Base-by-base conservation (phyloP, 2,797 vertebrate species). In the Diceros bicornis region DNA sequence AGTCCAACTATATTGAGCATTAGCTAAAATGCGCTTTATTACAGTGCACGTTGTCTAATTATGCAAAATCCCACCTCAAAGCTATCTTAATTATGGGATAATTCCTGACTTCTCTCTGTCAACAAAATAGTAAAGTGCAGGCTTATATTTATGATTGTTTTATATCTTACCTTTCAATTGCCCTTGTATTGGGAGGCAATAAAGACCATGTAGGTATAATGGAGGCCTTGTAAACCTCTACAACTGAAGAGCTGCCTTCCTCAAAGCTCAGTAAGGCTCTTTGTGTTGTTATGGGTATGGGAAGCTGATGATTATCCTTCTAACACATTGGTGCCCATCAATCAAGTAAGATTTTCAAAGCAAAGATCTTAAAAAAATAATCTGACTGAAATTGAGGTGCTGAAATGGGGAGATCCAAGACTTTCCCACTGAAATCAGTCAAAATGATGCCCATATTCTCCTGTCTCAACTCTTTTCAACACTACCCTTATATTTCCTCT, bases 261-360 rank as follows among this genome's bases (percentile, higher is more conserved):
- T 85, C 47, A 85, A 81, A 66, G n/a, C 41, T 84, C 72, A 59
- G 0, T 25, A 61, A 86, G 62, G 34, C n/a, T 93, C 83, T 79
- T 68, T 29, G 47, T 29, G 27, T 59, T 10, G 32, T 59, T 32
- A 13, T 47, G 55, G 47, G 18, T 62, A 4, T 32, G 10, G 17
- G 17, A 41, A 89, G 50, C 34, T 85, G 41, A 50, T 71, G 55
- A 66, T 23, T 69, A 81, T 66, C 55, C 41, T 84, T 79, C 69
- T 87, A 72, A 47, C 10, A 44, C 64, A 20, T 27, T 81, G 6
- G n/a, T 64, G 34, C 52, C 96, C 64, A 68, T 81, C 55, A 83
- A 68, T 90, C 93, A 77, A 57, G 5, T 59, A 55, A 52, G 25
- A 93, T 91, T 92, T 83, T 92, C 55, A 89, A 90, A 96, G 81